These are phyloP conservation scores for Caenorhabditis becei DNA, from an alignment of 2,888 invertebrate genomes.

Conservation along the genomic window DNA sequence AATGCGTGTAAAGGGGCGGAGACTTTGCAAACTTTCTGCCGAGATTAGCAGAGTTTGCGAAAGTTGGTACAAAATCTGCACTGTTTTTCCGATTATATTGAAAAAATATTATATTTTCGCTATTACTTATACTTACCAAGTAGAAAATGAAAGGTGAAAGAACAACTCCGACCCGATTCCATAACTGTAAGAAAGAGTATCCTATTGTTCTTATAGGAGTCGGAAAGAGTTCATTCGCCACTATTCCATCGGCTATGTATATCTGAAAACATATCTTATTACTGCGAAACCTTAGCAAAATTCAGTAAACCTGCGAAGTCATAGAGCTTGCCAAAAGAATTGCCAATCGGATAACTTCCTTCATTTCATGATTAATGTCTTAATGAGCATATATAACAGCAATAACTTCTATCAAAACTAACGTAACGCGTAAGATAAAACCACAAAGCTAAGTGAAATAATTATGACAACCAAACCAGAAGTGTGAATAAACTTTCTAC, in stretches of 20 bases:
- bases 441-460: slow-evolving; percentile 64
- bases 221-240: slow-evolving; percentile 77
- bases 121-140: slow-evolving; percentile 65
- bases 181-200: slow-evolving; percentile 74
- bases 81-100: too few relatives aligned
- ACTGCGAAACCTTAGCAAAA: too few relatives aligned
- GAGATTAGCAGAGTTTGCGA: too few relatives aligned
- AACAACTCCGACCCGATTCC: slow-evolving; percentile 76
- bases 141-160: slow-evolving; percentile 75
- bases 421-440: slow-evolving; percentile 63
- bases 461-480: slow-evolving; percentile 66
- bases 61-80: too few relatives aligned
- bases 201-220: slow-evolving; percentile 76
- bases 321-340: slow-evolving; percentile 68
- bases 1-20: too few relatives aligned
- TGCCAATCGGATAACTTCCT: slow-evolving; percentile 63
- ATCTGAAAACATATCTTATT: too few relatives aligned
- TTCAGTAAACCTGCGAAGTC: slow-evolving; percentile 68
- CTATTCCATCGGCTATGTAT: slow-evolving; percentile 70
- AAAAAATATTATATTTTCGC: too few relatives aligned
- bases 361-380: slow-evolving; percentile 69
- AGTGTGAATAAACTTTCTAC: slow-evolving; percentile 70
- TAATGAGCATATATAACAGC: neutral
- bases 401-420: slow-evolving; percentile 5
- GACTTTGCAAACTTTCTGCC: too few relatives aligned